Base-by-base conservation (phyloP, 2,797 vertebrate genomes). In the Clarias laeviceps region DNA sequence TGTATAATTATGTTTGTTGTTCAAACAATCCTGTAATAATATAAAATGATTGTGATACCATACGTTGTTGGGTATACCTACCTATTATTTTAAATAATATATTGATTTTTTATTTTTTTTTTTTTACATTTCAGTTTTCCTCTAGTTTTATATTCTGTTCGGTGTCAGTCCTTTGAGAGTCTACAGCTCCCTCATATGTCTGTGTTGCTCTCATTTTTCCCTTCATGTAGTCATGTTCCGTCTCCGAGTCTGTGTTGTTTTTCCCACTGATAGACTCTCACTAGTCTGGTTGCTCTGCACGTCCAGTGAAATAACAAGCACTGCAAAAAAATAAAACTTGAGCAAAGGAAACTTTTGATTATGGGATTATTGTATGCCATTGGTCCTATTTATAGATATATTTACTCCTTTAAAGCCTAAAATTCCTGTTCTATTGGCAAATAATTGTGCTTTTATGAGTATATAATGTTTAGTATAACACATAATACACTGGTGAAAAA, bases 241-340 rank as follows among this genome's bases (percentile, higher is more conserved):
- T 37, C 22, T 73, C 57, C 18, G 66, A 64, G 27, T 9, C 45
- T 73, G 77, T 62, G 34, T 73, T 85, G 70, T 85, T 82, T 40
- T 66, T 37, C 61, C 29, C 45, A 15, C 45, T 45, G 61, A 85
- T 40, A 76, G 27, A 56, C 69, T 72, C 40, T 65, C 40, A 5
- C 59, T 72, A 2, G 37, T 73, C 66, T 73, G 56, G 34, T 70
- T 73, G 78, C 59, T 56, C 84, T 56, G 61, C 64, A 73, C 32
- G 5, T 45, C 27, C 32, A 29, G 32, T 50, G 15, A 73, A 64
- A 80, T 56, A 80, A 80, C 78, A 64, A 72, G n/a, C 66, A 64
- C 74, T 59, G 74, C 20, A 78, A 34, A 61, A 76, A 37, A 50
- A 61, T 37, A 78, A 14, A 61, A n/a, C 57, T 78, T 14, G 11